Evolutionary conservation across 1,140 invertebrate genomes (phyloP), one percentile per base, ranked within the genome.

Genomic region (Heliothis virescens): DNA sequence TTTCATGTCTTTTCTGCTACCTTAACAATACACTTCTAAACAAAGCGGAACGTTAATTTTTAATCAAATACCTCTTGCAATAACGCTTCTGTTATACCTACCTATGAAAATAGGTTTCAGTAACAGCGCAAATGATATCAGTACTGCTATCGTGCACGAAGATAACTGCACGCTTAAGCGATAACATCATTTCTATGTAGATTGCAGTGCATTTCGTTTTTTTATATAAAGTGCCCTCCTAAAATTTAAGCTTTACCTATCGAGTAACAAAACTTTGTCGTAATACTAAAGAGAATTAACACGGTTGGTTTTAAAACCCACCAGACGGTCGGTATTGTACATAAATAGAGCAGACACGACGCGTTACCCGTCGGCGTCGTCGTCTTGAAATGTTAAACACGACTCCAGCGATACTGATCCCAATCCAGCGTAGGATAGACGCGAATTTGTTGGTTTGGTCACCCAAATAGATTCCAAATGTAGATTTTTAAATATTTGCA

Each of bases 261-360:
- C 34, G 34, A 41, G 34, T 41, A 41, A 41, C 5, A 41, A 9
- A 41, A 41, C 10, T 57, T 57, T 57, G 34, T 63, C 29, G n/a
- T n/a, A 63, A 41, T 63, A 63, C 34, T 62, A 62, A 63, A 63
- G 12, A n/a, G 34, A 41, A 41, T 63, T 65, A 41, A 65, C 16
- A 47, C 62, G 16, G 21, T 41, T 9, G 34, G 34, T 41, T 9
- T 41, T 9, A 47, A 18, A 16, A 47, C 7, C 9, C 62, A 65
- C 34, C 15, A 65, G 62, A 65, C 34, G 41, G n/a, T 34, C n/a
- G 41, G 62, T 41, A 15, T 63, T 11, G 55, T 57, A 57, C 18
- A 47, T 63, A 63, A 47, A 41, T 63, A 63, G 29, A 13, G 34
- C 15, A 47, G 13, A 47, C 12, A 26, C 21, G 29, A 34, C 29